phyloP scores from a whole-genome alignment of 2,888 invertebrate species.

The Leucophenga maculata region DNA sequence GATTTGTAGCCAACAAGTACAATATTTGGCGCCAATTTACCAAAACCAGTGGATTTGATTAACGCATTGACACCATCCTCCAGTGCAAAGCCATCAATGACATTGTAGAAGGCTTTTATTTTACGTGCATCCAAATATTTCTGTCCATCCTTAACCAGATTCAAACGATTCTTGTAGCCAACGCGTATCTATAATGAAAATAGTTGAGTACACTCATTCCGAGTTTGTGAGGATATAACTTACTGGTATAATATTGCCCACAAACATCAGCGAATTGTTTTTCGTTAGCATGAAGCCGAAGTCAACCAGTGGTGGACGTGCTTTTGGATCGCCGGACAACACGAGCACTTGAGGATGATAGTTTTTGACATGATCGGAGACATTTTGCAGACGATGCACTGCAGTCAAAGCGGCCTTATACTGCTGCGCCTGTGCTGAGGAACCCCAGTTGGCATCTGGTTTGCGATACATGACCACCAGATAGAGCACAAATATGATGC shows the following conservation, averaged over 20 bases:
- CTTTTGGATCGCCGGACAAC: conserved; percentile 86
- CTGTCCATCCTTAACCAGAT: conserved; percentile 78
- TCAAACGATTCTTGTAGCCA: conserved; percentile 78
- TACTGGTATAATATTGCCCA: conserved; percentile 90
- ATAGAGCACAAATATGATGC: conserved; percentile 89
- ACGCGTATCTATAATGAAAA: conserved; percentile 74
- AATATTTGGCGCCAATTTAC: conserved; percentile 93
- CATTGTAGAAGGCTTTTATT: conserved; percentile 89
- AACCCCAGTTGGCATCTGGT: conserved; percentile 99
- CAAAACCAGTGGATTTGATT: conserved; percentile 91
- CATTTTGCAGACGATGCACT: conserved; percentile 84
- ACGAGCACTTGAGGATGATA: conserved; percentile 93
- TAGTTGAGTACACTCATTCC: background rate
- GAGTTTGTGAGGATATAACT: conserved; percentile 42
- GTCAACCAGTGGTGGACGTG: conserved; percentile 91
- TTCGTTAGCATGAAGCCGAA: conserved; percentile 94
- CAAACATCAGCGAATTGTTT: conserved; percentile 89
- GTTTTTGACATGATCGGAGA: conserved; percentile 97
- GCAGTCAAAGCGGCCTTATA: conserved; percentile 93
- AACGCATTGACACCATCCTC: conserved; percentile 87
- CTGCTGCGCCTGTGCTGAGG: conserved; percentile 95
- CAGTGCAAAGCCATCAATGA: conserved; percentile 82
- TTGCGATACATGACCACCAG: conserved; percentile 93
- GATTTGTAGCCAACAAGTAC: conserved; percentile 95
- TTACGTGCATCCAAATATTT: conserved; percentile 87